phyloP scores from a whole-genome alignment of 2,797 vertebrate genomes.

The Acrocephalus scirpaceus region DNA sequence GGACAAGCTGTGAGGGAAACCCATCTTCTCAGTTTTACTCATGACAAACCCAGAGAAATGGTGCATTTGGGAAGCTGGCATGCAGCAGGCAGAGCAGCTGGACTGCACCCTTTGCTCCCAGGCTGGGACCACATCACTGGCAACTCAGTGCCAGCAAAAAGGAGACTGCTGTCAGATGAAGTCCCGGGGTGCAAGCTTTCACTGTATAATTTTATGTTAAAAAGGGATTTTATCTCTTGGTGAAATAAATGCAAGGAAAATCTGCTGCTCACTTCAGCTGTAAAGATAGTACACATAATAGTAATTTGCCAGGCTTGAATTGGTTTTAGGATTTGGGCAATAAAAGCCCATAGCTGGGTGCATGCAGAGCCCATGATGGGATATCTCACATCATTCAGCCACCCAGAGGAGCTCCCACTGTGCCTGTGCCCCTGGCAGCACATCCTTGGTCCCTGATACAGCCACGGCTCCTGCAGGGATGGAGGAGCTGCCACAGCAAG shows the following conservation, averaged over 20 bases:
- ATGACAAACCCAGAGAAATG: background rate
- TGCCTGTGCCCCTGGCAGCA: background rate
- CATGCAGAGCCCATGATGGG: background rate
- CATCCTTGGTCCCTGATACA: background rate
- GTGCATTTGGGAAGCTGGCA: background rate
- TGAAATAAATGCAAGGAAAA: background rate
- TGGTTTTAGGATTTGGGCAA: background rate
- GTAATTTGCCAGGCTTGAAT: background rate
- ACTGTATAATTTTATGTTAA: background rate
- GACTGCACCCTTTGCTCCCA: background rate
- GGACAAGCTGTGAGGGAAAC: background rate
- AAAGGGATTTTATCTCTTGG: background rate
- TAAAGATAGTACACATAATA: background rate
- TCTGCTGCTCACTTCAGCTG: background rate
- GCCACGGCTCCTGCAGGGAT: background rate
- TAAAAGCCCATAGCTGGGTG: fast-evolving
- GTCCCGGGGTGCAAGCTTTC: background rate
- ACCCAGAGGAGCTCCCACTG: background rate
- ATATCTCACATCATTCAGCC: background rate
- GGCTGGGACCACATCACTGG: background rate
- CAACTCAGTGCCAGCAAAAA: background rate
- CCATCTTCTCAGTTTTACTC: background rate
- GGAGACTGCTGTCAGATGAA: background rate
- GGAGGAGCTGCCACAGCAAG: background rate
- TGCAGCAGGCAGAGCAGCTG: background rate